Evolutionary conservation across 2,797 vertebrate species (phyloP).

Genomic region (Tarsius wallacei): DNA sequence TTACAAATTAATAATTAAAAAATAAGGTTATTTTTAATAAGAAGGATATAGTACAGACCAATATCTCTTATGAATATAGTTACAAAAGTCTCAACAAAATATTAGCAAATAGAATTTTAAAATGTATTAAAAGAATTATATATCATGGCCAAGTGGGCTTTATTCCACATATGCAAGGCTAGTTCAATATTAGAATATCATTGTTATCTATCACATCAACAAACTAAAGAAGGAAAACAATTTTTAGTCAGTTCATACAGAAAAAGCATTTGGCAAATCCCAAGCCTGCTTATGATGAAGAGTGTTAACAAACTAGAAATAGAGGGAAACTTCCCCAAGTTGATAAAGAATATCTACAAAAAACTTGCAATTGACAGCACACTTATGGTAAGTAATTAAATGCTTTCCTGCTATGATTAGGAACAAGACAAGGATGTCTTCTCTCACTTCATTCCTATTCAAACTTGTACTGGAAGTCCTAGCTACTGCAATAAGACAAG

Average conservation of each 20-base stretch:
- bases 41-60: not conserved
- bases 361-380: not conserved
- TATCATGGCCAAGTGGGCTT: not conserved
- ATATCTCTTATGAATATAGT: not conserved
- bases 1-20: not conserved
- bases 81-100: not conserved
- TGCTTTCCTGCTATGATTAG: not conserved
- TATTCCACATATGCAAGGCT: not conserved
- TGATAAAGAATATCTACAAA: not conserved
- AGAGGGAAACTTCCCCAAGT: not conserved
- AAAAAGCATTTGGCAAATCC: not conserved
- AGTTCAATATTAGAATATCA: not conserved
- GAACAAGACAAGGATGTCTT: not conserved
- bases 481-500: not conserved
- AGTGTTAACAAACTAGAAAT: not conserved
- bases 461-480: not conserved
- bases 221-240: not conserved
- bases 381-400: not conserved
- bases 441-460: not conserved
- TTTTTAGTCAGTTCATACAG: not conserved
- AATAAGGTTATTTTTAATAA: not conserved
- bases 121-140: not conserved
- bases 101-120: not conserved
- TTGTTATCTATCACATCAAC: not conserved
- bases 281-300: not conserved